Evolutionary conservation across 2,888 invertebrate species (phyloP).

Genomic region (Drosophila atripex): DNA sequence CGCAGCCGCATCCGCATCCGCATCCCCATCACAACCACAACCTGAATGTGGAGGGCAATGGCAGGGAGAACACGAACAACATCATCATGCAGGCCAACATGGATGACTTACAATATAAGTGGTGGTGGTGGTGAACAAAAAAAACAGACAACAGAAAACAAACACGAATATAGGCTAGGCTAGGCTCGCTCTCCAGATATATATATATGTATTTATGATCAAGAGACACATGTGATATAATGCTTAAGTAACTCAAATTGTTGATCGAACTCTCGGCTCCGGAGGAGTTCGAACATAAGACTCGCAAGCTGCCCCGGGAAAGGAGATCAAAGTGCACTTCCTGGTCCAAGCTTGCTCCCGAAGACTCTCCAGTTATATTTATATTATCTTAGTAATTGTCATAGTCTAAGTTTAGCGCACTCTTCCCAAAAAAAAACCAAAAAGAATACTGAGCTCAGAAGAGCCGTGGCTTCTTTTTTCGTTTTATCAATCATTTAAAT

Average conservation of each 20-base stretch:
- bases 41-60: conserved; percentile 78
- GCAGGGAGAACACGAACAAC: conserved; percentile 81
- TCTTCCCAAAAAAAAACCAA: neutral
- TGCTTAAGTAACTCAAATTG: conserved; percentile 72
- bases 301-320: conserved; percentile 22
- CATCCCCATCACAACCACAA: conserved; percentile 69
- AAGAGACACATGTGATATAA: conserved; percentile 68
- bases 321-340: conserved; percentile 17
- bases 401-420: conserved; percentile 45
- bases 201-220: conserved; percentile 31
- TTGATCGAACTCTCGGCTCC: conserved; percentile 38
- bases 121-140: conserved; percentile 82
- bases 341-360: conserved; percentile 11
- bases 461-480: neutral
- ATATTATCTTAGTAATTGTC: conserved; percentile 43
- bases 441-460: too few relatives aligned
- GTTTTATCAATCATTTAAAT: conserved; percentile 15
- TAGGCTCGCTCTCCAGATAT: conserved; percentile 51
- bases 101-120: conserved; percentile 83
- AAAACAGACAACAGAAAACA: conserved; percentile 37
- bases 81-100: conserved; percentile 83
- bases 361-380: conserved; percentile 36
- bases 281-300: conserved; percentile 29
- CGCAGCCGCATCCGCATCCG: conserved; percentile 52
- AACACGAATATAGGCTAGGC: conserved; percentile 50